phyloP scores from a whole-genome alignment of 1,140 invertebrate species.

The Drosophila sp. region DNA sequence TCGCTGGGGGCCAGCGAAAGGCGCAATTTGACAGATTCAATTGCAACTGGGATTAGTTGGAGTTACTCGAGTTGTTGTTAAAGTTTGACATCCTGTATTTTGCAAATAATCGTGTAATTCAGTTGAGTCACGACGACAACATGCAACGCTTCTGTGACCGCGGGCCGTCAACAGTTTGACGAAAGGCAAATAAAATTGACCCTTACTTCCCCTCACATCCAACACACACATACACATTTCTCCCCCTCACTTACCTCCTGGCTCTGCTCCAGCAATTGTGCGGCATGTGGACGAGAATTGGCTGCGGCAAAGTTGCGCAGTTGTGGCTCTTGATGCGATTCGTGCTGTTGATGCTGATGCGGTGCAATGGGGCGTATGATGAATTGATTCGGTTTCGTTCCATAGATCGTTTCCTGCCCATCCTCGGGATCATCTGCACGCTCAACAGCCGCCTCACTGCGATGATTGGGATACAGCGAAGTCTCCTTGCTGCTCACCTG shows the following conservation, averaged over 20 bases:
- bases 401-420: conserved; percentile 80
- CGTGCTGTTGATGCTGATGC: conserved; percentile 75
- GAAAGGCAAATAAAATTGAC: conserved; percentile 55
- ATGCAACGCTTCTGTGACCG: conserved; percentile 55
- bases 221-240: not conserved
- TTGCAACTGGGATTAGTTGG: conserved; percentile 38
- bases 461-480: conserved; percentile 74
- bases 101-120: conserved; percentile 80
- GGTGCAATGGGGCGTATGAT: conserved; percentile 79
- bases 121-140: conserved; percentile 62
- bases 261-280: conserved; percentile 77
- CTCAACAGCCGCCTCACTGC: conserved; percentile 38
- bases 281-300: conserved; percentile 74
- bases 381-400: conserved; percentile 78
- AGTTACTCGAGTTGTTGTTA: conserved; percentile 16
- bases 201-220: conserved; percentile 24
- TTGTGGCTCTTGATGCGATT: conserved; percentile 76
- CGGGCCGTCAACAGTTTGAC: conserved; percentile 53
- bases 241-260: conserved; percentile 74
- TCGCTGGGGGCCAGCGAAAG: conserved; percentile 66
- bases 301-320: conserved; percentile 75
- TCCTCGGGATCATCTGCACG: conserved; percentile 73
- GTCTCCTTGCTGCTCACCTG: conserved; percentile 78
- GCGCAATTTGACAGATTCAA: conserved; percentile 66
- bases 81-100: conserved; percentile 68